phyloP scores from a whole-genome alignment of 1,140 invertebrate genomes.

The Penaeus indicus region DNA sequence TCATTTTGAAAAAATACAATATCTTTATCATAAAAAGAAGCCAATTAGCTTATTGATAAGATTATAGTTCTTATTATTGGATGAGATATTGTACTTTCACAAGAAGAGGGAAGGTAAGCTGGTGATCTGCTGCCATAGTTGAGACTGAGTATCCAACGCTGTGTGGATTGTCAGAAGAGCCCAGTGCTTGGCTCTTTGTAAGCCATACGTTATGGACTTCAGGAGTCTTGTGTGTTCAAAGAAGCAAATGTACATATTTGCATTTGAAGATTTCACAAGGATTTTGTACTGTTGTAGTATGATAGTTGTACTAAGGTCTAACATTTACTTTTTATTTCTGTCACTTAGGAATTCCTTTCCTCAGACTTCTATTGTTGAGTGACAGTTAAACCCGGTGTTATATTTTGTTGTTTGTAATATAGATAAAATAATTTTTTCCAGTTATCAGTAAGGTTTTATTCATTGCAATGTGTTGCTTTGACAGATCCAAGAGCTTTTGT shows the following conservation, averaged over 20 bases:
- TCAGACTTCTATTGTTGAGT: conserved; percentile 27
- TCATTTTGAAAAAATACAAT: background rate
- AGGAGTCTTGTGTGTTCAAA: conserved; percentile 46
- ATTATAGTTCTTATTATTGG: background rate
- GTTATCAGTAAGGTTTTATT: conserved; percentile 18
- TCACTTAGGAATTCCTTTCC: conserved; percentile 3
- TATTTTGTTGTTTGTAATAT: conserved; percentile 26
- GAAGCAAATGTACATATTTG: conserved; percentile 26
- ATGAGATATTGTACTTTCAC: conserved; percentile 19
- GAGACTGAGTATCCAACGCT: background rate
- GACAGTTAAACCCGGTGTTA: conserved; percentile 29
- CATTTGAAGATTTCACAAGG: conserved; percentile 48
- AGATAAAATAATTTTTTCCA: conserved; percentile 21
- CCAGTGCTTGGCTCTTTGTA: background rate
- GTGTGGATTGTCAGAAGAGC: background rate
- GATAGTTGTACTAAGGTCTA: conserved; percentile 38
- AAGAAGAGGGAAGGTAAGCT: background rate
- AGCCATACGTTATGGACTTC: background rate
- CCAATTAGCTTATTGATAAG: too few relatives aligned
- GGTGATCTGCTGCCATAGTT: conserved; percentile 34
- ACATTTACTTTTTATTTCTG: conserved; percentile 34
- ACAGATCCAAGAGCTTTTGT: background rate
- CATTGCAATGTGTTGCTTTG: background rate
- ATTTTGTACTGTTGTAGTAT: conserved; percentile 42
- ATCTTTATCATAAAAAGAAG: background rate